Base-by-base conservation (phyloP, 2,888 invertebrate genomes). In the Orthonevra nobilis region DNA sequence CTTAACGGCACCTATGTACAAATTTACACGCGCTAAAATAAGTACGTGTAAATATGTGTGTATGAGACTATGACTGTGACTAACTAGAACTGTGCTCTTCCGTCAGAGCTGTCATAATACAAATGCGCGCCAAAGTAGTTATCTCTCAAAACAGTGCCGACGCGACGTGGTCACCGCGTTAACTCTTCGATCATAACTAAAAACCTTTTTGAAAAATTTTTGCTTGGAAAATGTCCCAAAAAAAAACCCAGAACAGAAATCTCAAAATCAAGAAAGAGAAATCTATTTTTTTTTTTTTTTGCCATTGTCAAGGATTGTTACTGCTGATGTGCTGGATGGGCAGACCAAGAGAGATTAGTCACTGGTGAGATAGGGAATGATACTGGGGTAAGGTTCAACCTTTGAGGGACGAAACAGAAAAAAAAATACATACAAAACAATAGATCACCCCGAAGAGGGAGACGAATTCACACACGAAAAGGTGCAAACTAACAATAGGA, bases 401-500 rank as follows among this genome's bases (percentile, higher is more conserved):
- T n/a, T n/a, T n/a, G 32, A 68, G n/a, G 12, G 32, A 26, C 17
- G 23, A 50, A n/a, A n/a, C n/a, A n/a, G n/a, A n/a, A n/a, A n/a
- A n/a, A n/a, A n/a, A n/a, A n/a, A n/a, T n/a, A n/a, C n/a, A n/a
- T n/a, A n/a, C n/a, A n/a, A 44, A 61, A 69, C 74, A 75, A 75
- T 75, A 75, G 48, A 75, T 75, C 74, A 75, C 74, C 54, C 14
- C 28, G 40, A 15, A 50, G 38, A 46, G 56, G 20, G 12, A 36
- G 38, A 75, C 15, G 42, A 26, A 34, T 34, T 20, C 9, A 42
- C 15, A 23, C 28, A 54, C 19, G 46, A 19, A 77, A 77, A 77
- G 77, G 77, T 77, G 77, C 72, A 77, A 77, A 72, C 44, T 72
- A 72, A 77, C 77, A 77, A 77, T 77, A 36, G 72, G 72, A 77